phyloP scores from a whole-genome alignment of 2,113 vertebrate genomes.

The Gymnogyps californianus region DNA sequence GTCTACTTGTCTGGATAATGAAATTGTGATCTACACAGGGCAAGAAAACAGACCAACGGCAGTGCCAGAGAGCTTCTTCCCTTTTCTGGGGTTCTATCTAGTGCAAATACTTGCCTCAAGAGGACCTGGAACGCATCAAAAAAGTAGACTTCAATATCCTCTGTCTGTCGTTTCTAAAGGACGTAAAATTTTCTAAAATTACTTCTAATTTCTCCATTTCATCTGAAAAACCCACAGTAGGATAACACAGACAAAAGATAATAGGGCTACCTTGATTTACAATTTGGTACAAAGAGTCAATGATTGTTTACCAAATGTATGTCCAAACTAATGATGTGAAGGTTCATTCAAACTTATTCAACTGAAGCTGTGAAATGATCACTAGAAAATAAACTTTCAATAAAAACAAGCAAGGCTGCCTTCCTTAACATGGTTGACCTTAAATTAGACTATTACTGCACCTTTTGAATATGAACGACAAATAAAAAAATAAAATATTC shows the following conservation, averaged over 20 bases:
- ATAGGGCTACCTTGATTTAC: neutral
- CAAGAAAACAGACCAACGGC: neutral
- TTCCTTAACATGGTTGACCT: neutral
- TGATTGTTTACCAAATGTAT: neutral
- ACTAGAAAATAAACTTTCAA: neutral
- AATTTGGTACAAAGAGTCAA: neutral
- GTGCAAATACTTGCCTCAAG: neutral
- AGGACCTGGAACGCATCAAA: neutral
- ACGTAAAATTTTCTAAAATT: neutral
- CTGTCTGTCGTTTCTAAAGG: neutral
- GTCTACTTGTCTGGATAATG: neutral
- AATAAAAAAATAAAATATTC: neutral
- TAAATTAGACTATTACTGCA: neutral
- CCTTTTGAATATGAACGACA: neutral
- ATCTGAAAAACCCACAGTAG: neutral
- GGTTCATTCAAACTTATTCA: neutral
- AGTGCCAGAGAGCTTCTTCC: neutral
- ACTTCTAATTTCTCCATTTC: neutral
- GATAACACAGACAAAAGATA: neutral
- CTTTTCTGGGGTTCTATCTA: neutral
- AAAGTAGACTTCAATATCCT: neutral
- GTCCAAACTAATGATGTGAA: neutral
- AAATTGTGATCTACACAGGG: neutral
- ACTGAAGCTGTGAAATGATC: neutral
- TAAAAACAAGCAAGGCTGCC: neutral